Evolutionary conservation across 1,140 invertebrate species (phyloP).

Genomic region (Pogonomyrmex barbatus): DNA sequence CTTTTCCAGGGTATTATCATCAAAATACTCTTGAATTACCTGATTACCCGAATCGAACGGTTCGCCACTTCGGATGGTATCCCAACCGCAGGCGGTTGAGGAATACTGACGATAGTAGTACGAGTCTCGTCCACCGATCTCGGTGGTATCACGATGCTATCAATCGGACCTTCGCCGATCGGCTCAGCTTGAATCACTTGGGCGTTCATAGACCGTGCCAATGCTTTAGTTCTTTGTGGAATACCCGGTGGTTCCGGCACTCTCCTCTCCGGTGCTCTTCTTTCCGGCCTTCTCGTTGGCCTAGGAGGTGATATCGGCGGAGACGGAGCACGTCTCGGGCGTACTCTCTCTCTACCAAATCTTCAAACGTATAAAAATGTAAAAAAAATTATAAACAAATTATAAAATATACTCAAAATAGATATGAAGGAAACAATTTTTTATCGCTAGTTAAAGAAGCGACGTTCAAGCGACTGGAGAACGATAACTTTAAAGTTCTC

Average conservation of each 20-base stretch:
- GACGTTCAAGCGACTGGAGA: neutral
- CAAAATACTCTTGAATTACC: conserved; percentile 43
- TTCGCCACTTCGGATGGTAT: conserved; percentile 54
- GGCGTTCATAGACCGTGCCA: conserved; percentile 76
- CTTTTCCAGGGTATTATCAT: neutral
- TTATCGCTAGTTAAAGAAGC: neutral
- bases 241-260: conserved; percentile 28
- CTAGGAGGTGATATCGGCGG: neutral
- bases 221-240: conserved; percentile 67
- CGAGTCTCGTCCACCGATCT: conserved; percentile 66
- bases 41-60: conserved; percentile 76
- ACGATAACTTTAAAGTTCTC: neutral
- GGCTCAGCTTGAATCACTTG: conserved; percentile 79
- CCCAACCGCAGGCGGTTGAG: conserved; percentile 3
- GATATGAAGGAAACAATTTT: neutral
- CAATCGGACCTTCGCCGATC: conserved; percentile 73
- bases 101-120: conserved; percentile 75
- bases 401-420: neutral
- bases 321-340: neutral
- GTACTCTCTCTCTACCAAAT: conserved; percentile 33
- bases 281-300: conserved; percentile 4
- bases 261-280: neutral
- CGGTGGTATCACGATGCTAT: conserved; percentile 77
- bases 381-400: neutral
- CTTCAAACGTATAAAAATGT: neutral